Evolutionary conservation across 2,797 vertebrate species (phyloP).

Genomic region (Furcifer pardalis): DNA sequence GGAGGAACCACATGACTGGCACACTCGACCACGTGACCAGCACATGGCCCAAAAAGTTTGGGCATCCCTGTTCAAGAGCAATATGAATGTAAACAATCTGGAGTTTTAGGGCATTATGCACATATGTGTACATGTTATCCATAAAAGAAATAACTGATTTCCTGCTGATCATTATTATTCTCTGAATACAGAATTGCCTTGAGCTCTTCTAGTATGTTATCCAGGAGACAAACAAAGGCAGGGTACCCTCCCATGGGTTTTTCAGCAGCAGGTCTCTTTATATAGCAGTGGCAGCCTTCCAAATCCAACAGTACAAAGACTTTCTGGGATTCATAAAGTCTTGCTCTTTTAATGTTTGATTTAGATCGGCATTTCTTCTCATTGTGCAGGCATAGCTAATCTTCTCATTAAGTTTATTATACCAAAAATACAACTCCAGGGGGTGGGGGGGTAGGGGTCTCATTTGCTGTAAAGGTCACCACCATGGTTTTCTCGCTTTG

Average conservation of each 20-base stretch:
- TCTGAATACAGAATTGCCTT: neutral
- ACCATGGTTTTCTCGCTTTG: neutral
- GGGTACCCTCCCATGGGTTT: neutral
- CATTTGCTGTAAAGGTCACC: neutral
- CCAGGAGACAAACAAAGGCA: neutral
- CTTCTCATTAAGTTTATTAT: neutral
- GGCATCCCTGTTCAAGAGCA: no score
- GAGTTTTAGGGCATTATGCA: neutral
- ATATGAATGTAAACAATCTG: neutral
- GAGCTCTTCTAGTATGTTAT: neutral
- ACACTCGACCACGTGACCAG: no score
- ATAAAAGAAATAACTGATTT: neutral
- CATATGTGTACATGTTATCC: neutral
- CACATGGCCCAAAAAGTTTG: no score
- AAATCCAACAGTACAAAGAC: constrained; percentile 14
- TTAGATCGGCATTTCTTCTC: neutral
- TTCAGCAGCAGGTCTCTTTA: constrained; percentile 14
- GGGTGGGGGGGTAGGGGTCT: neutral
- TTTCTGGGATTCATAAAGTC: constrained; percentile 14
- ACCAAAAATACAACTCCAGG: neutral
- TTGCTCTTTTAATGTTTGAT: constrained; percentile 29
- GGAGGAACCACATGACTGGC: no score
- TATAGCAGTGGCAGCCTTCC: constrained; percentile 20
- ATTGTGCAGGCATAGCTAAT: neutral
- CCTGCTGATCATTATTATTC: neutral